Evolutionary conservation across 1,140 invertebrate genomes (phyloP).

Genomic region (Sinonovacula constricta): DNA sequence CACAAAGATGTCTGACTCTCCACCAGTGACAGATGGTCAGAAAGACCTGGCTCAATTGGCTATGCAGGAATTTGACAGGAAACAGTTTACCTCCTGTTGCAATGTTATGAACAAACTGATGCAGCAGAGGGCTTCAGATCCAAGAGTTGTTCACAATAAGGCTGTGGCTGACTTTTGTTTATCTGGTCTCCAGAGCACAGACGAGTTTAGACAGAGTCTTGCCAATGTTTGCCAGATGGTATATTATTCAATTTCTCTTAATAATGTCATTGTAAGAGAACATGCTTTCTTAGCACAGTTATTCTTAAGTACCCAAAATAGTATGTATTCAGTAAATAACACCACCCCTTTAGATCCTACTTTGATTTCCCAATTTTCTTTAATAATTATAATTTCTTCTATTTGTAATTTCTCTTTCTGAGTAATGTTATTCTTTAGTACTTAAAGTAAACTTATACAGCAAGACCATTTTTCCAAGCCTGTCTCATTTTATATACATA

Average conservation of each 20-base stretch:
- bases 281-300: no score
- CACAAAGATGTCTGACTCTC: conserved; percentile 32
- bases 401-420: no score
- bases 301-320: no score
- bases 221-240: conserved; percentile 83
- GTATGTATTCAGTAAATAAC: no score
- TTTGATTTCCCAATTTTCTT: no score
- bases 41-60: conserved; percentile 81
- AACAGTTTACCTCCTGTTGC: conserved; percentile 81
- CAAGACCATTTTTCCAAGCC: no score
- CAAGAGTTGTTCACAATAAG: conserved; percentile 87
- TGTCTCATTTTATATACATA: no score
- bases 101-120: conserved; percentile 83
- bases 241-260: no score
- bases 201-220: conserved; percentile 85
- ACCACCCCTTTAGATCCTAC: neutral
- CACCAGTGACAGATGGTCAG: conserved; percentile 81
- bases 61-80: conserved; percentile 81
- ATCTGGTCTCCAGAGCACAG: conserved; percentile 85
- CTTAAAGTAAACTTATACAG: no score
- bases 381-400: no score
- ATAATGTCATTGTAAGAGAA: no score
- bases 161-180: conserved; percentile 86
- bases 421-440: no score
- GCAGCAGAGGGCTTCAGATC: conserved; percentile 81